Base-by-base conservation (phyloP, 2,888 invertebrate genomes). In the Lepidochrysops patricia region DNA sequence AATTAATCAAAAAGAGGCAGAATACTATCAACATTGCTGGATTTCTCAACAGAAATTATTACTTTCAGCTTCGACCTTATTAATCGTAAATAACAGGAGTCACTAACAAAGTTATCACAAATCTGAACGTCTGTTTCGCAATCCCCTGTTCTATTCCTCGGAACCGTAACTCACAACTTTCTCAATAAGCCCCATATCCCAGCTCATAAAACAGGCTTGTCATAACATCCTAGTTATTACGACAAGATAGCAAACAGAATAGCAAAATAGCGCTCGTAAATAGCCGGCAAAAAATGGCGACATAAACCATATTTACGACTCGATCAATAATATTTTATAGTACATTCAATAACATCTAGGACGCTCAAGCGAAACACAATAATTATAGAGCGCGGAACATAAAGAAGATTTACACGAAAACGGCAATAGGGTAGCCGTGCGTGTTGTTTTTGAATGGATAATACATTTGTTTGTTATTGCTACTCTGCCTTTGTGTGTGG, bases 251-350 rank as follows among this genome's bases (percentile, higher is more conserved):
- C 43, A 19, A 54, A 19, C 54, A 54, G 32, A 54, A 32, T 29
- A 54, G 54, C 32, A 54, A 32, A 54, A 70, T 68, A 69, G 64
- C 67, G 59, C 66, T 70, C 68, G 69, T 74, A 76, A 82, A 78
- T 75, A 71, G 72, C 67, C 73, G 75, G 76, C 76, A 78, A 80
- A 78, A 78, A 76, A 76, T 70, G 67, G 65, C 67, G 69, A 70
- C 78, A 82, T 84, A 87, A 85, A 86, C 71, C 76, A 80, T 74
- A 68, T 81, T 86, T 86, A 87, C 82, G 54, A 54, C 76, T 76
- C 72, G 69, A 86, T 88, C 86, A 84, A 87, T 86, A 84, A 84
- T 83, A 80, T 79, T 84, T 86, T 84, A 87, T 85, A 77, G 80
- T 75, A 74, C 84, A 82, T 85, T 85, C 85, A 85, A 86, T 87